These are phyloP conservation scores for Cebus imitator DNA, from an alignment of 2,113 vertebrate genomes.

Conservation along the genomic window DNA sequence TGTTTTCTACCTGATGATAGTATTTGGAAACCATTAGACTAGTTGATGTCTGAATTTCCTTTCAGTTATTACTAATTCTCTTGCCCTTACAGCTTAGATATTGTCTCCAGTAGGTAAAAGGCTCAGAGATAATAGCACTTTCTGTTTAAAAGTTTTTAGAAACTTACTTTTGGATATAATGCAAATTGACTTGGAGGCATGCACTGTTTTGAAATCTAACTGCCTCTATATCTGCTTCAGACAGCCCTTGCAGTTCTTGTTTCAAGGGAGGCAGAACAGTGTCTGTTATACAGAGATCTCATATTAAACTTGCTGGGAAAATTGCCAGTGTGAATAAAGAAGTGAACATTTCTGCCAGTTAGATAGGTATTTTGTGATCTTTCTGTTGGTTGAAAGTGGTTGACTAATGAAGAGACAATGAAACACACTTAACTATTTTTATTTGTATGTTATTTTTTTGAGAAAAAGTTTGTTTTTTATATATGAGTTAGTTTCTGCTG, in stretches of 20 bases:
- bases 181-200: slow-evolving; percentile 36
- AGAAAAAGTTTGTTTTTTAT: slow-evolving; percentile 39
- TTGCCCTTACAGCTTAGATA: not conserved
- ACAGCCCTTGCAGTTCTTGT: slow-evolving; percentile 22
- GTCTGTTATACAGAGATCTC: not conserved
- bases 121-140: not conserved
- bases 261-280: slow-evolving; percentile 27
- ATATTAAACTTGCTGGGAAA: slow-evolving; percentile 38
- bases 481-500: slow-evolving; percentile 33
- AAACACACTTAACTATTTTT: slow-evolving; percentile 20
- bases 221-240: slow-evolving; percentile 38
- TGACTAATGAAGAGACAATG: slow-evolving; percentile 4
- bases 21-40: slow-evolving; percentile 31
- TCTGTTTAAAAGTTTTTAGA: slow-evolving; percentile 14
- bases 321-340: slow-evolving; percentile 45
- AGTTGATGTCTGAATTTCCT: slow-evolving; percentile 20
- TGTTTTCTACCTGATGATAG: not conserved
- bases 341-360: slow-evolving; percentile 41
- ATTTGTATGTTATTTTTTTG: slow-evolving; percentile 45
- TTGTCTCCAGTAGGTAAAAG: not conserved
- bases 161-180: slow-evolving; percentile 41
- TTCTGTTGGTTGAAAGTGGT: slow-evolving; percentile 27
- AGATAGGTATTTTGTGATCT: slow-evolving; percentile 23
- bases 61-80: not conserved
- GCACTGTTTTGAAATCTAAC: slow-evolving; percentile 28